These are phyloP conservation scores for Unio delphinus DNA, from an alignment of 2,888 invertebrate species.

Conservation along the genomic window DNA sequence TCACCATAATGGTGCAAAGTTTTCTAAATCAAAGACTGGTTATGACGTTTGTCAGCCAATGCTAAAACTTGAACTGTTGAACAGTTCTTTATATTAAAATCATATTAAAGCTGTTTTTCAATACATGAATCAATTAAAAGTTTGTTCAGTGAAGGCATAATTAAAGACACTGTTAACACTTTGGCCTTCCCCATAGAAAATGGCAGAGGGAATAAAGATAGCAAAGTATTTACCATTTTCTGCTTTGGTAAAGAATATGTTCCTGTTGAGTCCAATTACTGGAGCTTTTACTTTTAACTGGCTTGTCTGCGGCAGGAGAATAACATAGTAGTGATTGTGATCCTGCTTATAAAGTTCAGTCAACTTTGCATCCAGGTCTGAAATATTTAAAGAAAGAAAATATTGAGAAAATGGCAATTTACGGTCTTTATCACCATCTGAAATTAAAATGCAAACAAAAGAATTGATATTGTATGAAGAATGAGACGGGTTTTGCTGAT, in stretches of 20 bases:
- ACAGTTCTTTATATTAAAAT: too few species aligned
- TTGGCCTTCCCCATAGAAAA: background rate
- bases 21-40: too few species aligned
- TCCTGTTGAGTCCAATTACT: slow-evolving; percentile 38
- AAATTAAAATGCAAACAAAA: background rate
- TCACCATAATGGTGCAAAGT: too few species aligned
- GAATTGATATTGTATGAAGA: too few species aligned
- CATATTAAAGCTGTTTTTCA: too few species aligned
- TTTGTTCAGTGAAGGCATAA: too few species aligned
- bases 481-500: too few species aligned
- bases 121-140: too few species aligned
- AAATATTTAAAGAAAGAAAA: slow-evolving; percentile 9
- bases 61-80: too few species aligned
- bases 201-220: background rate
- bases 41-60: too few species aligned
- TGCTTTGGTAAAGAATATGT: slow-evolving; percentile 17
- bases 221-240: slow-evolving; percentile 10
- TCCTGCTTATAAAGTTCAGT: background rate
- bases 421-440: slow-evolving; percentile 7
- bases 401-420: background rate
- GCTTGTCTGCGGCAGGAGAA: slow-evolving; percentile 33
- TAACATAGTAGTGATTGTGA: slow-evolving; percentile 35
- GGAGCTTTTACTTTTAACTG: slow-evolving; percentile 19
- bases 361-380: slow-evolving; percentile 36
- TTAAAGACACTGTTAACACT: too few species aligned